These are phyloP conservation scores for Drosophila algonquin DNA, from an alignment of 2,888 invertebrate genomes.

Conservation along the genomic window DNA sequence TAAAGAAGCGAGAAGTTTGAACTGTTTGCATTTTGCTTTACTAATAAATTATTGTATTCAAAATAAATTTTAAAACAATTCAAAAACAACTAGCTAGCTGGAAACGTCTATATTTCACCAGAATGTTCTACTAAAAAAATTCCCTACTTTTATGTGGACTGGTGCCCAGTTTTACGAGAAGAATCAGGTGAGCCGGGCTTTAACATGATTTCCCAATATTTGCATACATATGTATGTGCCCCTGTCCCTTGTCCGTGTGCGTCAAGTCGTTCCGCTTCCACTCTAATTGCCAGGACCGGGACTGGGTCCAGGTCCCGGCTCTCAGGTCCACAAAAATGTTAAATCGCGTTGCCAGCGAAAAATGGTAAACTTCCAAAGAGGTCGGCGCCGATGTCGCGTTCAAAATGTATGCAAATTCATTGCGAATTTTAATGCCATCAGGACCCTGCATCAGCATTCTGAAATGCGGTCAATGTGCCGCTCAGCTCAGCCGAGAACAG, in stretches of 20 bases:
- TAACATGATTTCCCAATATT: constrained; percentile 59
- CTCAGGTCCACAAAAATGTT: constrained; percentile 36
- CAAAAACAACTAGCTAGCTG: no score
- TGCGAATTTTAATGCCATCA: constrained; percentile 65
- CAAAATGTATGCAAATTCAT: constrained; percentile 74
- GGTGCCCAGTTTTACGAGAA: not conserved
- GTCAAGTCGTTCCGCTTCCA: constrained; percentile 30
- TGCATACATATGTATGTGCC: constrained; percentile 37
- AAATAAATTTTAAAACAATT: no score
- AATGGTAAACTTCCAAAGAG: constrained; percentile 34
- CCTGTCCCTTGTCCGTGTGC: constrained; percentile 5
- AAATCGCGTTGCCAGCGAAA: constrained; percentile 26
- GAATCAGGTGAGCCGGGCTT: not conserved
- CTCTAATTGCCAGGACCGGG: constrained; percentile 55
- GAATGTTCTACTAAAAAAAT: no score
- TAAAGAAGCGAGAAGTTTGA: no score
- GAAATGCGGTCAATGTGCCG: constrained; percentile 74
- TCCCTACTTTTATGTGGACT: no score
- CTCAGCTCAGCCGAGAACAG: constrained; percentile 17
- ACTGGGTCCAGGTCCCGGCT: not conserved
- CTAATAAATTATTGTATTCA: no score
- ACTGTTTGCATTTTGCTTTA: no score
- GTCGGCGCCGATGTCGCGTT: constrained; percentile 16
- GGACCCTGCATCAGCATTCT: constrained; percentile 38
- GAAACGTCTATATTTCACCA: no score